phyloP scores from a whole-genome alignment of 2,113 vertebrate genomes.

The Gadus macrocephalus region DNA sequence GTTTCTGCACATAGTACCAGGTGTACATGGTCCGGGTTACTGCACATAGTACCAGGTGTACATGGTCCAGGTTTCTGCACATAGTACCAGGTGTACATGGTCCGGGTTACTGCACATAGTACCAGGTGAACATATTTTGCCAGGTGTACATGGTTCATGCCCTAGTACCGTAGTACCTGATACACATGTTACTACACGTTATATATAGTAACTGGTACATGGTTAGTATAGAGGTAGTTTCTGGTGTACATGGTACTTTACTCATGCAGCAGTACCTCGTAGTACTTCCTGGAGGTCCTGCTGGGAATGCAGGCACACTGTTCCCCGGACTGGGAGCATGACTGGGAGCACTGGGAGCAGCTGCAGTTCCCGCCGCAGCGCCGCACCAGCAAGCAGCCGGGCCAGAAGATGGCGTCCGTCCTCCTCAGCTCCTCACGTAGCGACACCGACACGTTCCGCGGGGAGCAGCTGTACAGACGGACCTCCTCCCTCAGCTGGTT shows the following conservation, averaged over 20 bases:
- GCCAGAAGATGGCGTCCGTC: slow-evolving; percentile 97
- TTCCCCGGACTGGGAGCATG: slow-evolving; percentile 83
- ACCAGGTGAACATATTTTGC: no score
- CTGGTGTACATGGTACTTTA: background rate
- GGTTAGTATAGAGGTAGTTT: background rate
- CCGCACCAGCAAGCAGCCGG: slow-evolving; percentile 91
- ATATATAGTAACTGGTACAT: background rate
- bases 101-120: no score
- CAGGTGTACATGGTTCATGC: no score
- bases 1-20: no score
- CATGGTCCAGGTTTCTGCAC: no score
- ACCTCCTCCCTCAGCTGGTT: slow-evolving; percentile 92
- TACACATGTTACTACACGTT: background rate
- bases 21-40: no score
- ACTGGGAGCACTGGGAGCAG: slow-evolving; percentile 54
- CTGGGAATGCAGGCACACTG: slow-evolving; percentile 90
- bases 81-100: no score
- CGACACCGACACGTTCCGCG: slow-evolving; percentile 91
- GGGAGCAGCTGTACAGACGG: slow-evolving; percentile 90
- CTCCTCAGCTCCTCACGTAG: slow-evolving; percentile 90
- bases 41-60: no score
- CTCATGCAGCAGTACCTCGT: slow-evolving; percentile 77
- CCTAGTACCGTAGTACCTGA: no score
- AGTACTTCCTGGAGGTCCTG: slow-evolving; percentile 89
- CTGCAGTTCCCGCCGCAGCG: slow-evolving; percentile 97